Evolutionary conservation across 2,888 invertebrate species (phyloP).

Genomic region (Brachyopa scutellaris): DNA sequence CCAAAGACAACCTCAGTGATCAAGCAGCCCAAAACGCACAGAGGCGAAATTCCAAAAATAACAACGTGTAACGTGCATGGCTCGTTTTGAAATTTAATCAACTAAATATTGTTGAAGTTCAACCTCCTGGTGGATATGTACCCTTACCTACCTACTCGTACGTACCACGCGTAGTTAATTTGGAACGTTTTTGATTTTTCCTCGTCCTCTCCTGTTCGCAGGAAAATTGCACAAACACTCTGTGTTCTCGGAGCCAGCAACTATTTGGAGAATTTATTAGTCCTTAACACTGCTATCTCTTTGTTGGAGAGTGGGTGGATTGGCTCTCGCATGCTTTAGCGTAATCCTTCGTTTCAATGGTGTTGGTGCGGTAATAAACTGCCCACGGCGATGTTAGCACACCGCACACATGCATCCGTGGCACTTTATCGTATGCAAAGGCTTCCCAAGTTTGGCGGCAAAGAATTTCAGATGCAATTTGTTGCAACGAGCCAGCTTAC

Average conservation of each 20-base stretch:
- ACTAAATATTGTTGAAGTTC: conserved; percentile 30
- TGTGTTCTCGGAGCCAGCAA: conserved; percentile 5
- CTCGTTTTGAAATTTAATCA: conserved; percentile 56
- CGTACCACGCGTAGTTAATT: neutral
- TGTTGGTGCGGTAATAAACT: conserved; percentile 20
- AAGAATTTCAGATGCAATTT: conserved; percentile 59
- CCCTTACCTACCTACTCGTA: neutral
- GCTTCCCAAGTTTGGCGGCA: conserved; percentile 24
- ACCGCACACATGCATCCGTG: conserved; percentile 16
- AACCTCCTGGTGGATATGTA: neutral
- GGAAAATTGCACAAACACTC: neutral
- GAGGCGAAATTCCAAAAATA: conserved; percentile 3
- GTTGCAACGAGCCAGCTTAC: conserved; percentile 3
- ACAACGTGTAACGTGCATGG: conserved; percentile 20
- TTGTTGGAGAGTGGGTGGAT: neutral
- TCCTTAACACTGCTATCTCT: conserved; percentile 24
- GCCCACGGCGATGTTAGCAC: neutral
- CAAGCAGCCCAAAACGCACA: neutral
- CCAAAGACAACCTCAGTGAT: neutral
- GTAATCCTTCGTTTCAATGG: conserved; percentile 2
- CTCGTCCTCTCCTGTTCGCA: neutral
- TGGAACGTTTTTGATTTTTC: conserved; percentile 10
- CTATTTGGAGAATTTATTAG: conserved; percentile 59
- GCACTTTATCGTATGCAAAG: neutral
- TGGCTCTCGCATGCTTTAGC: neutral